These are phyloP conservation scores for Limnephilus auricula DNA, from an alignment of 2,888 invertebrate genomes.

Conservation along the genomic window DNA sequence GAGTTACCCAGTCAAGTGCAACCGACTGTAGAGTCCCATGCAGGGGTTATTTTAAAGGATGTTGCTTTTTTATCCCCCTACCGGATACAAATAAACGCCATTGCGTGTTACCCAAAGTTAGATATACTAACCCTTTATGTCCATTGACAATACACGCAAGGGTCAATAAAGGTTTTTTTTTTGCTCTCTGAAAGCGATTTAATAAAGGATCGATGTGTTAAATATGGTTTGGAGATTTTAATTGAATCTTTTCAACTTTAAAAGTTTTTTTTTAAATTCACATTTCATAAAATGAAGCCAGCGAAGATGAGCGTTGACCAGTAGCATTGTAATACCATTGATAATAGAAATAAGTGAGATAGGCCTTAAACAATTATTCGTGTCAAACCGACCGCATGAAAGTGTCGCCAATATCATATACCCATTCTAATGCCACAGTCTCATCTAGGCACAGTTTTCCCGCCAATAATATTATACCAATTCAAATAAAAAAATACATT, in stretches of 20 bases:
- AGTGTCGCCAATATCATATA: no score
- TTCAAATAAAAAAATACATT: no score
- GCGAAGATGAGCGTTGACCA: no score
- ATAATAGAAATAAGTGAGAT: no score
- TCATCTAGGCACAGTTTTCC: no score
- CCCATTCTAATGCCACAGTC: no score
- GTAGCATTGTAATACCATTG: no score
- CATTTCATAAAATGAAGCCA: no score
- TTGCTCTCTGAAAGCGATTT: background rate
- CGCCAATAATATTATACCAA: no score
- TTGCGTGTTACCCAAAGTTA: background rate
- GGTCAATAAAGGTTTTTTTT: background rate
- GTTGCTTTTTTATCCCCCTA: background rate
- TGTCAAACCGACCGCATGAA: no score
- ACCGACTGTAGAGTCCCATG: background rate
- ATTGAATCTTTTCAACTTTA: background rate
- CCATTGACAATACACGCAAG: background rate
- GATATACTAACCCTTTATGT: background rate
- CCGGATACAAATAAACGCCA: slow-evolving; percentile 2
- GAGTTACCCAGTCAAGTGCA: background rate
- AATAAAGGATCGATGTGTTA: background rate
- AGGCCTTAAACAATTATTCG: no score
- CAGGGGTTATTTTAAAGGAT: background rate
- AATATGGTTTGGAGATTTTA: background rate
- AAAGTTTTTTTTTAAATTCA: no score